These are phyloP conservation scores for Hipparchia sbordonii DNA, from an alignment of 2,888 invertebrate species.

Conservation along the genomic window DNA sequence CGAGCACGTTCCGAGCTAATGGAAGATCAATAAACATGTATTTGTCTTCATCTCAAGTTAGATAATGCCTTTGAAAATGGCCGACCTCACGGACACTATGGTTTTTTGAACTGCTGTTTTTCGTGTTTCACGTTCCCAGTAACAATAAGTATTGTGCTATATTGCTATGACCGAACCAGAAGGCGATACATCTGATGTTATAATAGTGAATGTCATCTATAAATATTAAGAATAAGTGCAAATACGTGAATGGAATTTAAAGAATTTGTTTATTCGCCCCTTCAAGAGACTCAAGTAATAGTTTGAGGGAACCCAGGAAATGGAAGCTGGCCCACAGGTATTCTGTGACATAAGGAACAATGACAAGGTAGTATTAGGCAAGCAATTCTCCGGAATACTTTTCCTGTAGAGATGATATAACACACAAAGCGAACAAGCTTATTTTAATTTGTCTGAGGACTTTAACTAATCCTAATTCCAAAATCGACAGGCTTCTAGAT, in stretches of 20 bases:
- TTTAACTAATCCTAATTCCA: not conserved
- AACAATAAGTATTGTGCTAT: not conserved
- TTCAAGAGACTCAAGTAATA: not conserved
- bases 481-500: too few species aligned
- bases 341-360: not conserved
- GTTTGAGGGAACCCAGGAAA: not conserved
- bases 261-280: not conserved
- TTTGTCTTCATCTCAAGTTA: slow-evolving; percentile 30
- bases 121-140: not conserved
- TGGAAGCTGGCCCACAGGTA: not conserved
- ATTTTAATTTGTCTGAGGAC: not conserved
- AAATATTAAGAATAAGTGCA: too few species aligned
- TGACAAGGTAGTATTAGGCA: not conserved
- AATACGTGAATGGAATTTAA: not conserved
- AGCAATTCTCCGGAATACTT: not conserved
- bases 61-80: not conserved
- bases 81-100: not conserved
- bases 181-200: too few species aligned
- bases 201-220: too few species aligned
- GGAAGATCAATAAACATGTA: slow-evolving; percentile 45
- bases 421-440: not conserved
- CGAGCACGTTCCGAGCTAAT: slow-evolving; percentile 52
- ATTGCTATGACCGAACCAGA: too few species aligned
- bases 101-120: not conserved
- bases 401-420: not conserved